Evolutionary conservation across 1,140 invertebrate genomes (phyloP), one percentile per base, ranked within the genome.

Genomic region (Apis mellifera): DNA sequence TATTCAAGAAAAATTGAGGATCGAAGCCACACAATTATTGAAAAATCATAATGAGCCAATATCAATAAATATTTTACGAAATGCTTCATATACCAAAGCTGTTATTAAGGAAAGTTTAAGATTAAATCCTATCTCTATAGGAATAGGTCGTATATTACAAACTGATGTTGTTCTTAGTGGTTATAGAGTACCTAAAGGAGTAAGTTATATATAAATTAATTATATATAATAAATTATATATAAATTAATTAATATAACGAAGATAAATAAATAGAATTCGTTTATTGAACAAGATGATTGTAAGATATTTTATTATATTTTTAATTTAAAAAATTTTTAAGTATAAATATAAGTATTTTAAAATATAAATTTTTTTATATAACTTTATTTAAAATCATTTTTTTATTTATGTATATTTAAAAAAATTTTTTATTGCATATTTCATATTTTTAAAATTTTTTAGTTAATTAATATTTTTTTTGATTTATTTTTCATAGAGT

Each of bases 61-160:
- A 11, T 97, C 96, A 7, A 84, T 93, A 9, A 94, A 96, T 68
- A 91, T 94, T 12, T 86, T 98, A 15, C 92, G 92, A 21, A 94
- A 96, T 64, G 96, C 97, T 21, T 90, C 92, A 15, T 99, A 98
- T 89, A 94, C 97, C 0, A 96, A 97, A 91, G 96, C 97, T 21
- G 96, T 96, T 48, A 91, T 99, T 8, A 98, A 98, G 92, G 98
- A 99, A 94, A 96, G 96, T 13, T 95, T 98, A 32, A 95, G 97
- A 89, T 85, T 98, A n/a, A 96, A 97, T 94, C 97, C 97, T 4
- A 96, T 98, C 62, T 96, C 97, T 0, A 95, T 98, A 62, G 97
- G 97, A 21, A 95, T 97, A 42, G 97, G 98, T 0, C 94, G 99
- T 79, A 95, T 98, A 42, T 92, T 98, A 48, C 95, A 96, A 82